Evolutionary conservation across 2,888 invertebrate species (phyloP).

Genomic region (Eupithecia subfuscata): DNA sequence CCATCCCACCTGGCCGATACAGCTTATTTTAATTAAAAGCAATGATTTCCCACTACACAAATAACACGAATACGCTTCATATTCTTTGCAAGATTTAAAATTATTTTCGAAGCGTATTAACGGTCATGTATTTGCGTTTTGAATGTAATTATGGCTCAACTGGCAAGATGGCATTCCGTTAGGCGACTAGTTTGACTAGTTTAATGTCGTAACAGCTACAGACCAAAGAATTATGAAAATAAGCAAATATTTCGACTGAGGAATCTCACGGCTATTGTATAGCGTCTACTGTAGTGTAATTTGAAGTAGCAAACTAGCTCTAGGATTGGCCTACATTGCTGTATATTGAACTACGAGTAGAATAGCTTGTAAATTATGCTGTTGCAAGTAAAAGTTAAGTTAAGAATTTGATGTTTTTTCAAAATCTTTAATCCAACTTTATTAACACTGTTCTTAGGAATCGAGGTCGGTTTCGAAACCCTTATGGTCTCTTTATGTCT

Average conservation of each 20-base stretch:
- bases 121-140: constrained; percentile 28
- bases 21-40: not conserved
- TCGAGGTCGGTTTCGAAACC: too few species aligned
- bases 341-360: not conserved
- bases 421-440: not conserved
- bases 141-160: constrained; percentile 35
- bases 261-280: constrained; percentile 5
- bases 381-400: not conserved
- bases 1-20: not conserved
- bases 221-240: constrained; percentile 40
- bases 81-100: constrained; percentile 2
- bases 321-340: not conserved
- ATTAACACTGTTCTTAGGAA: too few species aligned
- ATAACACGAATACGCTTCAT: not conserved
- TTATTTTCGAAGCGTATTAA: constrained; percentile 16
- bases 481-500: too few species aligned
- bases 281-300: constrained; percentile 4
- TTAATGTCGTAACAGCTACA: constrained; percentile 36
- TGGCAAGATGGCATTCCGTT: constrained; percentile 41
- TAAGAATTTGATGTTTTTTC: not conserved
- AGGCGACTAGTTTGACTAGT: constrained; percentile 35
- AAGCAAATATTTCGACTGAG: constrained; percentile 27
- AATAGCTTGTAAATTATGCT: not conserved
- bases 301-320: not conserved
- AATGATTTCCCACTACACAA: not conserved